Base-by-base conservation (phyloP, 2,797 vertebrate genomes). In the Enteromius unitaeniatus region DNA sequence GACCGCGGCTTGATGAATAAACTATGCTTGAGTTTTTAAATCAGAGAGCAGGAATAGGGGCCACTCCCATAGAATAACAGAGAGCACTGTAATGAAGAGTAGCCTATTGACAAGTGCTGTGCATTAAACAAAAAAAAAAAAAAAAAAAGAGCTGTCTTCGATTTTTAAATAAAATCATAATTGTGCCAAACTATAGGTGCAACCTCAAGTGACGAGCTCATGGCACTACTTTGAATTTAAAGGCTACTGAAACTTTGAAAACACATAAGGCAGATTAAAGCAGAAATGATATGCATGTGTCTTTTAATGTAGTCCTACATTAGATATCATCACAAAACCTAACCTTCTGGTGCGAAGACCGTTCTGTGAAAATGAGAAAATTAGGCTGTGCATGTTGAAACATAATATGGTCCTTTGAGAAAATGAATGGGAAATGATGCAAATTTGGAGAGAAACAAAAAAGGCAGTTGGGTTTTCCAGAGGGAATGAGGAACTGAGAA, bases 401-500 rank as follows among this genome's bases (percentile, higher is more conserved):
- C 26, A 28, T 26, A 69, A 60, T 9, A 62, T 4, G 31, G 40
- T n/a, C 28, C 28, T 11, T 67, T 26, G n/a, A 26, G 34, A 37
- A 65, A 67, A 75, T 45, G 19, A 77, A 58, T 77, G 58, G 62
- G 49, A 69, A 77, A 69, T 83, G 47, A 77, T 76, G 73, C 34
- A 77, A 77, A 77, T 77, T 15, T 11, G 11, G n/a, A 53, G 28
- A 68, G 76, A 82, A 76, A 23, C 9, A 26, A 13, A 68, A 65
- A 62, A 15, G 68, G 34, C 62, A 21, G 72, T 74, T 78, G 74
- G 69, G 47, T 77, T 82, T 88, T 82, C 53, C 70, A 82, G 3
- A 70, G 65, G 80, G 72, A 86, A 84, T 75, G 82, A 79, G 85
- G 87, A 86, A 88, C 83, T 83, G 49, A 73, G 37, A 69, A 28